phyloP scores from a whole-genome alignment of 2,888 invertebrate genomes.

The Caenorhabditis sp. region DNA sequence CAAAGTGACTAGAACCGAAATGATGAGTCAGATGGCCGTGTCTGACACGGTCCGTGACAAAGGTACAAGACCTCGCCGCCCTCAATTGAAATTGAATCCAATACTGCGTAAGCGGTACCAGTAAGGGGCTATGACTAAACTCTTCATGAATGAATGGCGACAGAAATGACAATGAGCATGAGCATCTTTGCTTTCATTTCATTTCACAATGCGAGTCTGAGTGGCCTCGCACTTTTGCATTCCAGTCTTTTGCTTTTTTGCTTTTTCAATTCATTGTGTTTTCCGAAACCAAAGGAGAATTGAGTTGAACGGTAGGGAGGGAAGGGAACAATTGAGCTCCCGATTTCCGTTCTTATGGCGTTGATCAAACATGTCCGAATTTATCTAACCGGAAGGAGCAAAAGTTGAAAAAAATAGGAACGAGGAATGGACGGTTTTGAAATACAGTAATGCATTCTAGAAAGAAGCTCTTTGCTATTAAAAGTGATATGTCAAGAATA shows the following conservation, averaged over 20 bases:
- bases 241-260: constrained; percentile 28
- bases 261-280: neutral
- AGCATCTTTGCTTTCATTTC: constrained; percentile 22
- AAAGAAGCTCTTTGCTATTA: no score
- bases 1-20: constrained; percentile 25
- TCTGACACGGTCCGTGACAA: constrained; percentile 47
- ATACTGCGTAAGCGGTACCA: constrained; percentile 25
- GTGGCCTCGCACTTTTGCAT: no score
- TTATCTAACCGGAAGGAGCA: neutral
- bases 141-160: constrained; percentile 15
- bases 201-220: no score
- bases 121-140: no score
- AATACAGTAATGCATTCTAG: neutral
- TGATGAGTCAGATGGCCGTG: constrained; percentile 54
- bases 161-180: constrained; percentile 38
- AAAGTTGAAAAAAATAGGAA: neutral
- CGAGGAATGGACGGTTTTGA: neutral
- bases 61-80: constrained; percentile 51
- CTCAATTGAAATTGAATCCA: constrained; percentile 14
- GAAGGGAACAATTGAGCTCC: no score
- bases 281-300: no score
- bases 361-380: neutral
- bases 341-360: neutral
- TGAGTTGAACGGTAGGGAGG: no score
- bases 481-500: no score